phyloP scores from a whole-genome alignment of 2,888 invertebrate genomes.

The Urechis unicinctus region DNA sequence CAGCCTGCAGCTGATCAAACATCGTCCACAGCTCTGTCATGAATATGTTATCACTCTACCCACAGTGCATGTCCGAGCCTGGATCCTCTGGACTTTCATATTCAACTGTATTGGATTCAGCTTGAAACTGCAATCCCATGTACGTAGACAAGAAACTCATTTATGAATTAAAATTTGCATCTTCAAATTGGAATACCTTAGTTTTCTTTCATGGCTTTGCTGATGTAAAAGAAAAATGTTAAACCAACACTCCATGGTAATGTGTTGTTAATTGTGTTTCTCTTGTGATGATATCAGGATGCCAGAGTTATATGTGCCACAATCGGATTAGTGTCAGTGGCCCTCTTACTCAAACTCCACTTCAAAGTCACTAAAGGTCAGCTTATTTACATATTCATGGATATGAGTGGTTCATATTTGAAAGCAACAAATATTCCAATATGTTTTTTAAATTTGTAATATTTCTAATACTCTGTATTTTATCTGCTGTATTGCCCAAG shows the following conservation, averaged over 20 bases:
- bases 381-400: too few relatives aligned
- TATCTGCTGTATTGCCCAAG: too few relatives aligned
- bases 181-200: background rate
- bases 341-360: slow-evolving; percentile 7
- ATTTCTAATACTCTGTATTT: too few relatives aligned
- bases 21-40: slow-evolving; percentile 2
- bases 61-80: slow-evolving; percentile 3
- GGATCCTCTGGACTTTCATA: slow-evolving; percentile 6
- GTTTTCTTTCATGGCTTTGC: background rate
- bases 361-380: slow-evolving; percentile 13
- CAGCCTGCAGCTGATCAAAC: slow-evolving; percentile 2
- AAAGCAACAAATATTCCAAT: background rate
- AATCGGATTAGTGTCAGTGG: background rate
- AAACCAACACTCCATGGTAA: too few relatives aligned
- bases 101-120: slow-evolving; percentile 6
- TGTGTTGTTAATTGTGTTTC: too few relatives aligned
- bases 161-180: too few relatives aligned
- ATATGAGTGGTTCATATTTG: too few relatives aligned
- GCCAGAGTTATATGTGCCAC: slow-evolving; percentile 4
- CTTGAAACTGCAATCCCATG: slow-evolving; percentile 6
- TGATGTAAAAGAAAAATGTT: too few relatives aligned
- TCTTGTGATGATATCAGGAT: too few relatives aligned
- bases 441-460: too few relatives aligned
- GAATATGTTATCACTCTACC: slow-evolving; percentile 7
- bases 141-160: too few relatives aligned